These are phyloP conservation scores for Maniola jurtina DNA, from an alignment of 1,140 invertebrate species.

Conservation along the genomic window DNA sequence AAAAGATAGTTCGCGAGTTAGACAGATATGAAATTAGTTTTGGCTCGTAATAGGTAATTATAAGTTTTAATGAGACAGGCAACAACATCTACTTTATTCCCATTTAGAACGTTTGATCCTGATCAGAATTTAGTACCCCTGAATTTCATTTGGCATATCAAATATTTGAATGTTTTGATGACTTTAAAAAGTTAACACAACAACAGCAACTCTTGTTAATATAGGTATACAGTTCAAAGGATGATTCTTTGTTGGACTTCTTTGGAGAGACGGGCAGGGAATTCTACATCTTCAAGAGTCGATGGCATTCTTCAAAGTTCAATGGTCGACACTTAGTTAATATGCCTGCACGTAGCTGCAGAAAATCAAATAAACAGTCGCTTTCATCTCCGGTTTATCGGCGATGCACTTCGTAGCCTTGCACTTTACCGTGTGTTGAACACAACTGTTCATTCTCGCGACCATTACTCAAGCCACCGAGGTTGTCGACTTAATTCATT, in stretches of 20 bases:
- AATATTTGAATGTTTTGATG: background rate
- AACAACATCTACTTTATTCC: background rate
- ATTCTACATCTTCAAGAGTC: conserved; percentile 35
- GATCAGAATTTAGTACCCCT: too few relatives aligned
- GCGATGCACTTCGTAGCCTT: conserved; percentile 73
- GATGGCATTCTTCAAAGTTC: conserved; percentile 46
- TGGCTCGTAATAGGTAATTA: background rate
- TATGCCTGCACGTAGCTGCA: conserved; percentile 54
- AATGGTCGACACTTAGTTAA: conserved; percentile 59
- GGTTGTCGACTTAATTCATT: conserved; percentile 55
- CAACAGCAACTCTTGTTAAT: background rate
- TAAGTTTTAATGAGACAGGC: background rate
- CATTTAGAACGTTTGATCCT: background rate
- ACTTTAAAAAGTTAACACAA: background rate
- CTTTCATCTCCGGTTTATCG: conserved; percentile 75
- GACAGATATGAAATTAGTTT: background rate
- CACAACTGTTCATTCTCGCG: conserved; percentile 51
- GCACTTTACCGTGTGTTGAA: conserved; percentile 61
- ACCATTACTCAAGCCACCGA: conserved; percentile 51
- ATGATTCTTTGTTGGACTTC: background rate
- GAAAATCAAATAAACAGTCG: conserved; percentile 76
- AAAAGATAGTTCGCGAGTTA: conserved; percentile 5
- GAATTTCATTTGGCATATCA: background rate
- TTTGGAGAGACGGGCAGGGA: conserved; percentile 13
- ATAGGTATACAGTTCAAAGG: conserved; percentile 2